These are phyloP conservation scores for Nibea albiflora DNA, from an alignment of 2,113 vertebrate species.

Conservation along the genomic window DNA sequence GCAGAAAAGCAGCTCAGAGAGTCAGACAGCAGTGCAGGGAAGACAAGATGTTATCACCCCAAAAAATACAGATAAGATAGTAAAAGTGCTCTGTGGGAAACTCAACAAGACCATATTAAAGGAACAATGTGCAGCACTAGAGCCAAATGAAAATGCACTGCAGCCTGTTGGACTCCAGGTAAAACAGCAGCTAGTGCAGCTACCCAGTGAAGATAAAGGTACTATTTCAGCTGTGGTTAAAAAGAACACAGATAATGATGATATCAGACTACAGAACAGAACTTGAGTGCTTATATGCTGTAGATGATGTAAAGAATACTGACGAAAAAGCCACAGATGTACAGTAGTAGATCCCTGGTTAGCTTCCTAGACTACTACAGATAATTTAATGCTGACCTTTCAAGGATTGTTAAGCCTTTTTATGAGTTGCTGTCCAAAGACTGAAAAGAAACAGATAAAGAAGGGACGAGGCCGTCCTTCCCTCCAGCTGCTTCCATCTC, in stretches of 20 bases:
- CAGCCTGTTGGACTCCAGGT: not conserved
- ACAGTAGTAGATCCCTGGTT: not conserved
- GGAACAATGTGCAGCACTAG: not conserved
- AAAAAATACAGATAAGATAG: not conserved
- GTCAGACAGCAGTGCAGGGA: not conserved
- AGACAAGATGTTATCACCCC: not conserved
- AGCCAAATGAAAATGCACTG: not conserved
- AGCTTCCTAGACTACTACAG: slow-evolving; percentile 37
- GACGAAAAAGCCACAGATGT: not conserved
- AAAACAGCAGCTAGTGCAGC: not conserved
- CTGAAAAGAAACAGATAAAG: not conserved
- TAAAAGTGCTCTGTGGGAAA: not conserved
- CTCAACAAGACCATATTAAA: not conserved
- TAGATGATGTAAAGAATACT: not conserved
- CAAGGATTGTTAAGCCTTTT: not conserved
- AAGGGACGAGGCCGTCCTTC: not conserved
- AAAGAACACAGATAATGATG: not conserved
- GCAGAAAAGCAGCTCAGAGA: not conserved
- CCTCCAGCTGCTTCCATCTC: not conserved
- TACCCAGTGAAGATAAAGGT: not conserved
- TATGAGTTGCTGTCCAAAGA: slow-evolving; percentile 4
- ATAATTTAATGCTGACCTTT: slow-evolving; percentile 8
- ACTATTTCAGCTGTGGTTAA: not conserved
- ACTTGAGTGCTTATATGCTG: not conserved
- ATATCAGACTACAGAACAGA: not conserved